These are phyloP conservation scores for Himalopsyche anomala DNA, from an alignment of 2,888 invertebrate genomes.

Conservation along the genomic window DNA sequence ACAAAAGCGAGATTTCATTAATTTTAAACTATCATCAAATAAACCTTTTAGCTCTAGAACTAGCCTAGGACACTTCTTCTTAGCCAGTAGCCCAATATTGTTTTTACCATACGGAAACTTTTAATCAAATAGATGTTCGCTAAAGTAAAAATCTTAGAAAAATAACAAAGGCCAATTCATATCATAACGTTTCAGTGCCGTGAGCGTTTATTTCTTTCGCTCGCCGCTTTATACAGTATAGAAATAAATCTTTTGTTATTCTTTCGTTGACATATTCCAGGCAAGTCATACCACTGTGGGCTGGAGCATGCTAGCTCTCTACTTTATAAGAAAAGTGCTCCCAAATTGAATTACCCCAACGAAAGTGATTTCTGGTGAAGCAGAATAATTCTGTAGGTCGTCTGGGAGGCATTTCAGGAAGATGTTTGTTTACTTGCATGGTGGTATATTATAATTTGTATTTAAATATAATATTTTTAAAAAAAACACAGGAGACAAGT, in stretches of 20 bases:
- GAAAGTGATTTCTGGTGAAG: slow-evolving; percentile 30
- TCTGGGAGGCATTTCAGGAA: neutral
- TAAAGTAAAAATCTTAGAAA: too few relatives aligned
- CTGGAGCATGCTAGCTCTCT: neutral
- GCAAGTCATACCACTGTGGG: neutral
- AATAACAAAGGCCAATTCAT: too few relatives aligned
- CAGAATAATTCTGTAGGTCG: slow-evolving; percentile 36
- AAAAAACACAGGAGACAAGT: neutral
- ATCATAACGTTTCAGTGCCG: too few relatives aligned
- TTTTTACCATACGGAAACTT: too few relatives aligned
- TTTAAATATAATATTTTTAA: neutral
- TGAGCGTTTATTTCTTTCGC: too few relatives aligned
- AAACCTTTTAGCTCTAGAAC: too few relatives aligned
- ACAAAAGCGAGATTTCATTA: too few relatives aligned
- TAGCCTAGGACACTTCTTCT: too few relatives aligned
- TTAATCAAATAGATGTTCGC: too few relatives aligned
- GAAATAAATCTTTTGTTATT: slow-evolving; percentile 2
- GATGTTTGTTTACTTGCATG: neutral
- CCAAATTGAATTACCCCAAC: slow-evolving; percentile 16
- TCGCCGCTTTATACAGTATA: too few relatives aligned
- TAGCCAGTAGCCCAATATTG: too few relatives aligned
- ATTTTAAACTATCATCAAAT: too few relatives aligned
- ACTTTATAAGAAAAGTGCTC: slow-evolving; percentile 38
- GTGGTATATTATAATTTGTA: neutral
- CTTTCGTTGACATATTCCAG: neutral